Evolutionary conservation across 1,140 invertebrate species (phyloP).

Genomic region (Amyelois transitella): DNA sequence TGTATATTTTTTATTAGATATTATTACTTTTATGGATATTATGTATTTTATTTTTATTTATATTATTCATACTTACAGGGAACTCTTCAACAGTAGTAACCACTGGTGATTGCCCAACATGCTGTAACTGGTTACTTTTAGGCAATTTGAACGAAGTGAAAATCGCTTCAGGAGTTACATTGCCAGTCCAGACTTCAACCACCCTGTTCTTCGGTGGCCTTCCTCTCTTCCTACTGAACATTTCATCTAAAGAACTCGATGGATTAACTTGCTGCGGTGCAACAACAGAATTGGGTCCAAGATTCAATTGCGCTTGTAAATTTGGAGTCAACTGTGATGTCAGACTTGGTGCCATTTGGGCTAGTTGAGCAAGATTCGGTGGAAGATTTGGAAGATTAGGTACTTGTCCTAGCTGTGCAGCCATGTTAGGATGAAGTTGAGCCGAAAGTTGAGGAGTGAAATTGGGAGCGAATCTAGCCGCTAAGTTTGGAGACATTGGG

Average conservation of each 20-base stretch:
- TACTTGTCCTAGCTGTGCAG: conserved; percentile 63
- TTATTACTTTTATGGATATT: neutral
- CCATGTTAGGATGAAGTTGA: conserved; percentile 64
- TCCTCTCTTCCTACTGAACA: conserved; percentile 92
- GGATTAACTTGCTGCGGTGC: conserved; percentile 77
- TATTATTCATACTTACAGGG: conserved; percentile 50
- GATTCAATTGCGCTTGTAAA: conserved; percentile 59
- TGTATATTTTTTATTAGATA: no score
- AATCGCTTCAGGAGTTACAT: conserved; percentile 89
- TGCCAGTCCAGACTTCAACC: conserved; percentile 91
- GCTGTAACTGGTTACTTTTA: conserved; percentile 77
- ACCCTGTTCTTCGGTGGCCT: conserved; percentile 93
- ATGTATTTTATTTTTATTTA: neutral
- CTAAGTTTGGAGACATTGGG: conserved; percentile 77
- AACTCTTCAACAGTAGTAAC: conserved; percentile 73
- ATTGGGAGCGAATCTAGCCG: conserved; percentile 66
- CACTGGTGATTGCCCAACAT: conserved; percentile 61
- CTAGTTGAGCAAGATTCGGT: conserved; percentile 59
- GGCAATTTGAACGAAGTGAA: conserved; percentile 95
- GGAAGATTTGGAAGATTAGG: conserved; percentile 53
- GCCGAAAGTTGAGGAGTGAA: conserved; percentile 62
- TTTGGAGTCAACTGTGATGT: conserved; percentile 60
- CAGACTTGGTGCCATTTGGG: conserved; percentile 72
- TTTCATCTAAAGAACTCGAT: conserved; percentile 86
- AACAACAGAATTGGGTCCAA: conserved; percentile 49